These are phyloP conservation scores for Spheniscus humboldti DNA, from an alignment of 2,797 vertebrate species.

Conservation along the genomic window DNA sequence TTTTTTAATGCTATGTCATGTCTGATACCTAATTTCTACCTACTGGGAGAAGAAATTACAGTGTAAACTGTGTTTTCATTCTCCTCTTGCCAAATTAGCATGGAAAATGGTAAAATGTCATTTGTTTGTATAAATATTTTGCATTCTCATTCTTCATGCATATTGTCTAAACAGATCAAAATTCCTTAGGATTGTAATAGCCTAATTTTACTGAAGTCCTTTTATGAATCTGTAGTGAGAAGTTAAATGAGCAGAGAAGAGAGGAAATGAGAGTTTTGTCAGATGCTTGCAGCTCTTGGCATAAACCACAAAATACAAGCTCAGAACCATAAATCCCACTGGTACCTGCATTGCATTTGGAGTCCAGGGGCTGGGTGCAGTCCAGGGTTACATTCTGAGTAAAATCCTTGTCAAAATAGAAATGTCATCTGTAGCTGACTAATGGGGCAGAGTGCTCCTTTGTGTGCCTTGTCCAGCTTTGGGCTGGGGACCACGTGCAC, in stretches of 20 bases:
- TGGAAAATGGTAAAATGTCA: background rate
- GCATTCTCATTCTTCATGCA: background rate
- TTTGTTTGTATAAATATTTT: constrained; percentile 24
- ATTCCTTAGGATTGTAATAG: background rate
- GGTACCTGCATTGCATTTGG: background rate
- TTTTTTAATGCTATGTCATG: background rate
- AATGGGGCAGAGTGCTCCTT: background rate
- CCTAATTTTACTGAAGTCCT: background rate
- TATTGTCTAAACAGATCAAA: background rate
- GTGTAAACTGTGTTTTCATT: background rate
- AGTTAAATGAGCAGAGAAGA: background rate
- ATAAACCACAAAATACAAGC: background rate
- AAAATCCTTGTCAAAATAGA: background rate
- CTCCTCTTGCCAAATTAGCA: background rate
- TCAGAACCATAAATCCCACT: background rate
- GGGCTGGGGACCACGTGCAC: fast-evolving
- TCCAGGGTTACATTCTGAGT: background rate
- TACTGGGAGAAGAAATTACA: background rate
- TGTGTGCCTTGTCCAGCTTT: background rate
- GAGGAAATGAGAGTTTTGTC: background rate
- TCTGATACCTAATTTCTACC: background rate
- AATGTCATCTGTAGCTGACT: background rate
- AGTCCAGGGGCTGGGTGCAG: background rate
- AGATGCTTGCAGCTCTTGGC: background rate
- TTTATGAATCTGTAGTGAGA: background rate